Evolutionary conservation across 2,113 vertebrate species (phyloP).

Genomic region (Boulengeromyrus knoepffleri): DNA sequence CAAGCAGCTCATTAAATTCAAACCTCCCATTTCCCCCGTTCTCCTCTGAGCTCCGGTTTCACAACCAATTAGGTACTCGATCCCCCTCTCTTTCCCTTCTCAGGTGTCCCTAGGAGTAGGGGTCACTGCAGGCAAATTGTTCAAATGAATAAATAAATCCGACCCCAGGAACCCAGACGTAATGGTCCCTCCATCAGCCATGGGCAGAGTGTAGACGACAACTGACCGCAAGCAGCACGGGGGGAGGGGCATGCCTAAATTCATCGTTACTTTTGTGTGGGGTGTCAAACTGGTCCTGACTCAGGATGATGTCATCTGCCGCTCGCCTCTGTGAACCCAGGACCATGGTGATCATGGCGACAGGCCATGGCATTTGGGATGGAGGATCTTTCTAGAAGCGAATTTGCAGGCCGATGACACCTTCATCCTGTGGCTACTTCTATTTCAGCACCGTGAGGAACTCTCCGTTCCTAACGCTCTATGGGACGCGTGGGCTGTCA

Average conservation of each 20-base stretch:
- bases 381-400: neutral
- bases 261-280: neutral
- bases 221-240: neutral
- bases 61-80: slow-evolving; percentile 5
- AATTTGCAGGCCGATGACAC: neutral
- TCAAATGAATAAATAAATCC: neutral
- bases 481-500: neutral
- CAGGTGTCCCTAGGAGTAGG: neutral
- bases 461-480: neutral
- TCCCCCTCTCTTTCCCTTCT: neutral
- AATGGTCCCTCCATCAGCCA: neutral
- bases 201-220: neutral
- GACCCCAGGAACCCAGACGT: neutral
- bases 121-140: neutral
- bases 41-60: neutral
- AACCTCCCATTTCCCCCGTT: neutral
- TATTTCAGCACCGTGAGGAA: neutral
- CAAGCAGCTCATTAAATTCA: neutral
- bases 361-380: neutral
- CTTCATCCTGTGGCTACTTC: neutral
- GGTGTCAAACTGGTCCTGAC: neutral
- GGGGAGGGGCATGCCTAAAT: neutral
- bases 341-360: neutral
- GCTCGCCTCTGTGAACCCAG: neutral
- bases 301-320: neutral